Base-by-base conservation (phyloP, 2,113 vertebrate genomes). In the Nerophis ophidion region DNA sequence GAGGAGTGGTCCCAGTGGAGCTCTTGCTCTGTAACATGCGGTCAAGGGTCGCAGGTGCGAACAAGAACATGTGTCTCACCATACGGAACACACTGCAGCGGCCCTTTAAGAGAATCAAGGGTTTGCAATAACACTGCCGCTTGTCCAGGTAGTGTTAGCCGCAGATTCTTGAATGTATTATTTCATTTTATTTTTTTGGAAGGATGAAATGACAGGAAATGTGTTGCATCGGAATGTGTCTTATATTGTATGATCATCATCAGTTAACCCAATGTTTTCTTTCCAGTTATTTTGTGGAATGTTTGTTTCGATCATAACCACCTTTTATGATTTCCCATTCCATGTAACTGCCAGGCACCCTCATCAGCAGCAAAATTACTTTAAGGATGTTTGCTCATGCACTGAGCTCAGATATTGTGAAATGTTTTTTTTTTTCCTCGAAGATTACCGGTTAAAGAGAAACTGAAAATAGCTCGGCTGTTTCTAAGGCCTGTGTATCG, bases 41-140 rank as follows among this genome's bases (percentile, higher is more conserved):
- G 96, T 94, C 95, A 98, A 97, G 97, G 97, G 93, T 98, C 94
- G 94, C 97, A 99, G 95, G 97, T 99, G 95, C 96, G 97, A 97
- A 97, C 96, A 91, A 98, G 96, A 99, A 94, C 97, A 93, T 99
- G 97, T 94, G 92, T 96, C 93, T 93, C 95, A 93, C 94, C 97
- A 93, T 98, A 97, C 87, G 96, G 97, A 95, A 95, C 94, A 91
- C 95, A 96, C 95, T 99, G 97, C 96, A 95, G 90, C 94, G 95
- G 95, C 93, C 97, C 97, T 90, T 97, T 99, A 98, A 97, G 97
- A 98, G 97, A 99, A 94, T 97, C 97, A 93, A 97, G 97, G 95
- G 93, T 98, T 97, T 99, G 97, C 96, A 99, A 99, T 99, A 98
- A 97, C 95, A 99, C 96, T 97, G 94, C 93, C 93, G 94, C 93